Base-by-base conservation (phyloP, 2,797 vertebrate genomes). In the Neosilurus mollespiculum region DNA sequence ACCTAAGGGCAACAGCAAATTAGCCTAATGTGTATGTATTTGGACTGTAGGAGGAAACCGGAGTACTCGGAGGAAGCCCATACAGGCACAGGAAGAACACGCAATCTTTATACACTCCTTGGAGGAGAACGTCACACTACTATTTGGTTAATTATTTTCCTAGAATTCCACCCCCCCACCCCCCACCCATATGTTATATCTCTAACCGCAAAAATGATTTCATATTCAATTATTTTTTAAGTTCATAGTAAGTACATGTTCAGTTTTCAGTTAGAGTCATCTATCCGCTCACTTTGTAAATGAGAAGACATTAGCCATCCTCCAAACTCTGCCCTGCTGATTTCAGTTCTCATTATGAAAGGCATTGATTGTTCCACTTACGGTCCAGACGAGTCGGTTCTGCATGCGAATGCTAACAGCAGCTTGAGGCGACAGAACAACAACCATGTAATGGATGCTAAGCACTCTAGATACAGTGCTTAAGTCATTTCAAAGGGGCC, bases 321-420 rank as follows among this genome's bases (percentile, higher is more conserved):
- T 61, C 56, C 58, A 37, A 49, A 71, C 53, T 49, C 54, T 24
- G 12, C 54, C 34, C 67, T 59, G 79, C 66, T 82, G 61, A 65
- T 11, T 43, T 67, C 54, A 16, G 51, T 43, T 78, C 65, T 71
- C 56, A 30, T 83, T 64, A 54, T 66, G 49, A 75, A 66, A 76
- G 30, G 34, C 64, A 64, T 64, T 64, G 61, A 72, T 56, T 61
- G 75, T 72, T 78, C 75, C 65, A n/a, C 65, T 53, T 62, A 62
- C 2, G 15, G 53, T 24, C 56, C 65, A 83, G 65, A 78, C 62
- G 66, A 79, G 34, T 49, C 54, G 26, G 76, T 79, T 83, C 56
- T 62, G 65, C 65, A 69, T 51, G 66, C 24, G 59, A 71, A 83
- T 83, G 66, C 34, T 64, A 83, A 79, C 82, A 54, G 78, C 24